phyloP scores from a whole-genome alignment of 2,888 invertebrate species.

The Melangyna quadrimaculata region DNA sequence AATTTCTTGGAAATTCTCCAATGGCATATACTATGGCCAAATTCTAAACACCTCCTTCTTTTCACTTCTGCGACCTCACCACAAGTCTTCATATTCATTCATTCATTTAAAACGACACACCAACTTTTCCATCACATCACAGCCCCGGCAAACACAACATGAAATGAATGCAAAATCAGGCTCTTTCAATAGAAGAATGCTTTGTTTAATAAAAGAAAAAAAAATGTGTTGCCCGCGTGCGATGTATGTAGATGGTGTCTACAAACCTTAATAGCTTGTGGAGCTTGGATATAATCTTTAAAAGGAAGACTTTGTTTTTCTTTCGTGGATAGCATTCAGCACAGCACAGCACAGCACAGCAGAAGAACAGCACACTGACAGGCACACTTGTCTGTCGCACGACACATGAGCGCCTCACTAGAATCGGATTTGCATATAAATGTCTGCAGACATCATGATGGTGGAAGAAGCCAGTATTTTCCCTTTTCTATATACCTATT shows the following conservation, averaged over 20 bases:
- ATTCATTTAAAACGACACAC: constrained; percentile 65
- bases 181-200: constrained; percentile 48
- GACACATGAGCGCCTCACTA: constrained; percentile 58
- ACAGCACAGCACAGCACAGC: too few relatives aligned
- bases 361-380: neutral
- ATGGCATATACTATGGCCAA: constrained; percentile 67
- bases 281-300: constrained; percentile 15
- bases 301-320: constrained; percentile 36
- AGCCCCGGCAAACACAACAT: constrained; percentile 42
- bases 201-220: neutral
- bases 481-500: neutral
- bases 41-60: constrained; percentile 65
- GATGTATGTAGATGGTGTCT: constrained; percentile 33
- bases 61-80: neutral
- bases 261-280: constrained; percentile 58
- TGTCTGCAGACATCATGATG: neutral
- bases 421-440: constrained; percentile 62
- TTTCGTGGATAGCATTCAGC: too few relatives aligned
- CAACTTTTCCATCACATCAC: constrained; percentile 16
- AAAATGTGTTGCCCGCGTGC: neutral
- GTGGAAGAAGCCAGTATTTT: neutral
- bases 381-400: constrained; percentile 69
- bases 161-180: constrained; percentile 68
- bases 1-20: constrained; percentile 68
- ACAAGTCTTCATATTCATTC: constrained; percentile 39